phyloP scores from a whole-genome alignment of 2,797 vertebrate species.

The Chaenodraco wilsoni region DNA sequence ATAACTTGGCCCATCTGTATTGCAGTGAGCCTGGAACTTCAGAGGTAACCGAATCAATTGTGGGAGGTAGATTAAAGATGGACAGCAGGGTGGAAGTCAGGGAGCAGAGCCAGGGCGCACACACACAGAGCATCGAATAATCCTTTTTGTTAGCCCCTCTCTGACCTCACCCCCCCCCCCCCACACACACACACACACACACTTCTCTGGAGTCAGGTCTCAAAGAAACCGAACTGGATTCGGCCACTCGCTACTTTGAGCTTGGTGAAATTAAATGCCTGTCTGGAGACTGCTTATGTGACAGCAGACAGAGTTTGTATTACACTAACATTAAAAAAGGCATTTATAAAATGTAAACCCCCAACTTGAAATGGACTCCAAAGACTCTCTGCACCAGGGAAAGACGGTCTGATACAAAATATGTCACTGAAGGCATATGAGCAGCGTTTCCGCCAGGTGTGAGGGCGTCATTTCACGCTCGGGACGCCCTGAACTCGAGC shows the following conservation, averaged over 20 bases:
- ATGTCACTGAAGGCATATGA: constrained; percentile 5
- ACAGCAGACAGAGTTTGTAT: constrained; percentile 30
- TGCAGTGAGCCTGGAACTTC: constrained; percentile 14
- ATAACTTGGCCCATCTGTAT: constrained; percentile 11
- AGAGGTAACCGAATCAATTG: constrained; percentile 45
- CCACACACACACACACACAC: no score
- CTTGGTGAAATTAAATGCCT: constrained; percentile 46
- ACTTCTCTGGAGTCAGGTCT: no score
- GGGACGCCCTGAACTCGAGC: no score
- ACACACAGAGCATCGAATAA: constrained; percentile 29
- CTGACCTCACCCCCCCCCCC: constrained; percentile 52
- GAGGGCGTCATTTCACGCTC: no score
- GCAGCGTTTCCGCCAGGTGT: no score
- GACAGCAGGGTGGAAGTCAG: constrained; percentile 33
- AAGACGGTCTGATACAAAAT: neutral
- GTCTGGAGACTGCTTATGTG: constrained; percentile 29
- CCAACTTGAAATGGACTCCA: constrained; percentile 23
- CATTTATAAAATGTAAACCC: constrained; percentile 37
- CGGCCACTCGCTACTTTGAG: no score
- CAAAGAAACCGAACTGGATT: no score
- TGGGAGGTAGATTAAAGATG: constrained; percentile 44
- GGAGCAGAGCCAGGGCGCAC: neutral
- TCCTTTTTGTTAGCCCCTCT: constrained; percentile 51
- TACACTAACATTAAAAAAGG: constrained; percentile 36
- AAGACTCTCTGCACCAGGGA: neutral